phyloP scores from a whole-genome alignment of 2,888 invertebrate species.

The Tetranychus truncatus region DNA sequence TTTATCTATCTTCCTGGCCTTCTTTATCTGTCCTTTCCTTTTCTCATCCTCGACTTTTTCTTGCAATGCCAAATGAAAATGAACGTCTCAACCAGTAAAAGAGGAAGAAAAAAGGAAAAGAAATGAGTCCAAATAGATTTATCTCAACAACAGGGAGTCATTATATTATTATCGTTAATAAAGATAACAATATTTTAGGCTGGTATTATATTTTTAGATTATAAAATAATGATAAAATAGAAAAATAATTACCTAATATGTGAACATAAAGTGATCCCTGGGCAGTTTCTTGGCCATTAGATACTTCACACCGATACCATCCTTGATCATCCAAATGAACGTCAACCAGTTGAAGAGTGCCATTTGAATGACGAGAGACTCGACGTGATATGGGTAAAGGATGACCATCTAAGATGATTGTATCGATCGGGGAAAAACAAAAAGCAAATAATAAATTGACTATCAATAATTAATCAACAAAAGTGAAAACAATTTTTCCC shows the following conservation, averaged over 20 bases:
- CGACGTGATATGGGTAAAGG: not conserved
- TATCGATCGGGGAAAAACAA: no score
- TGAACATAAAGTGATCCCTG: slow-evolving; percentile 21
- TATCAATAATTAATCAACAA: not conserved
- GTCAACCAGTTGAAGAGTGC: slow-evolving; percentile 22
- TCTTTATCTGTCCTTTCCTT: no score
- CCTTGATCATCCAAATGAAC: slow-evolving; percentile 23
- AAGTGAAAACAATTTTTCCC: no score
- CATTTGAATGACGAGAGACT: slow-evolving; percentile 18
- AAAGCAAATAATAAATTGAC: no score
- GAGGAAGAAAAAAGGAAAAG: not conserved
- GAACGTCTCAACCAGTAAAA: not conserved
- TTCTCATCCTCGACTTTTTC: no score
- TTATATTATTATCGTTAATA: not conserved
- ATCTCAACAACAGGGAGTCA: not conserved
- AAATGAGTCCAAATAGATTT: not conserved
- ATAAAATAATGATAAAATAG: not conserved
- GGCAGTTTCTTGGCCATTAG: slow-evolving; percentile 21
- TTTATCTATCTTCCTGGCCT: no score
- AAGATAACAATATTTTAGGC: no score
- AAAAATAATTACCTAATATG: slow-evolving; percentile 21
- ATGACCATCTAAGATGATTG: not conserved
- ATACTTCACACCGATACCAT: slow-evolving; percentile 25
- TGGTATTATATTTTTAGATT: no score
- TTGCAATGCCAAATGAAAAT: no score